Conservation (phyloP, 2,888 invertebrate species). For the Cheilosia vulpina region DNA sequence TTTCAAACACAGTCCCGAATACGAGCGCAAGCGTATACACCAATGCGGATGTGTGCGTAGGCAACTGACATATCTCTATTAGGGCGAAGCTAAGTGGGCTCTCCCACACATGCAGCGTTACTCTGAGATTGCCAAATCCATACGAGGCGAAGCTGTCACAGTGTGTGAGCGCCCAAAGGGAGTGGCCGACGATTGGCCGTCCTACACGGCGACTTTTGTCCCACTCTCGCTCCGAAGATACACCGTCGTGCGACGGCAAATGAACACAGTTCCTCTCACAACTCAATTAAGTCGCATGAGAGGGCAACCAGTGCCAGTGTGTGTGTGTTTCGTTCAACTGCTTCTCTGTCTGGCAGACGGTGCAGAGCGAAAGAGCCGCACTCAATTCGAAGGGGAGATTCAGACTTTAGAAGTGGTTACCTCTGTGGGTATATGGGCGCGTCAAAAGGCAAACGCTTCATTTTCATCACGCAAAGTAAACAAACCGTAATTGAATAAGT, state of each 20-base stretch:
- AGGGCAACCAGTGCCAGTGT: constrained; percentile 44
- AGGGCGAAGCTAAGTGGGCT: constrained; percentile 46
- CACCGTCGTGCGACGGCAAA: constrained; percentile 26
- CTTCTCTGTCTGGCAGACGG: background rate
- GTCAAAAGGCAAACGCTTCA: constrained; percentile 75
- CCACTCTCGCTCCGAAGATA: constrained; percentile 17
- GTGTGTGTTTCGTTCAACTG: background rate
- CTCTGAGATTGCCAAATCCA: constrained; percentile 50
- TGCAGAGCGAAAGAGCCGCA: background rate
- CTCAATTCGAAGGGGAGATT: constrained; percentile 47
- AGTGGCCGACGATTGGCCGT: constrained; percentile 5
- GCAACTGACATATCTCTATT: constrained; percentile 73
- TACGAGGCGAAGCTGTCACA: constrained; percentile 8
- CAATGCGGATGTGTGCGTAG: constrained; percentile 42
- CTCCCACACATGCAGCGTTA: constrained; percentile 16
- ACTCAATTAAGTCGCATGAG: constrained; percentile 69
- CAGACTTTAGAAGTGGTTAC: constrained; percentile 17
- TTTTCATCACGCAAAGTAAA: constrained; percentile 73
- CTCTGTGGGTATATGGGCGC: constrained; percentile 57
- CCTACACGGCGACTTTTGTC: constrained; percentile 30
- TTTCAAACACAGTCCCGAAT: constrained; percentile 43
- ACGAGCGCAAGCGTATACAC: constrained; percentile 69
- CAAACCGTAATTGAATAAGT: constrained; percentile 75
- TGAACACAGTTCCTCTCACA: constrained; percentile 71
- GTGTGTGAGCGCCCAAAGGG: constrained; percentile 12